phyloP scores from a whole-genome alignment of 2,888 invertebrate species.

The Ceriagrion tenellum region DNA sequence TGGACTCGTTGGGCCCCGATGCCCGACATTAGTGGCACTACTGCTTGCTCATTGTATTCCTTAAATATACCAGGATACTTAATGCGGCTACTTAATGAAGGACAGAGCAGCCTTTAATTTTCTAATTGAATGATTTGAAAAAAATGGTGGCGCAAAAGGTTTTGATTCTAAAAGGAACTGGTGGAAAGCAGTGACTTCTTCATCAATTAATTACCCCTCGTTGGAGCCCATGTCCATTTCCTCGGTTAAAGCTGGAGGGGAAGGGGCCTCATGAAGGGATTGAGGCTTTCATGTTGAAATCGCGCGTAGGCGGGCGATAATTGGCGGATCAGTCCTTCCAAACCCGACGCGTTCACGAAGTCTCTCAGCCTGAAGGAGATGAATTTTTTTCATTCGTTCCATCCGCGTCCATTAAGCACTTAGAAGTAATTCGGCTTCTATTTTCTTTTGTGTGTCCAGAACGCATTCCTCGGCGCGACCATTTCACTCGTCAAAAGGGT shows the following conservation, averaged over 20 bases:
- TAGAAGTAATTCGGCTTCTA: background rate
- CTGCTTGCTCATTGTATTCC: too few relatives aligned
- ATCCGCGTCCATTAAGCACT: slow-evolving; percentile 28
- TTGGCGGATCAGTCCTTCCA: slow-evolving; percentile 8
- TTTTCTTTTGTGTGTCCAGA: background rate
- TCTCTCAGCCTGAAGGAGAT: background rate
- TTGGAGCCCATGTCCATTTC: background rate
- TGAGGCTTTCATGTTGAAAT: background rate
- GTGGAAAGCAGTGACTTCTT: background rate
- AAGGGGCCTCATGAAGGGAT: too few relatives aligned
- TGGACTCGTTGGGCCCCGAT: too few relatives aligned
- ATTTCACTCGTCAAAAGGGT: slow-evolving; percentile 20
- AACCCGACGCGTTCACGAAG: background rate
- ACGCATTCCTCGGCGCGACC: background rate
- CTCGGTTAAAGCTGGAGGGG: background rate
- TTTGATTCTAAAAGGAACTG: background rate
- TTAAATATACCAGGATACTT: too few relatives aligned
- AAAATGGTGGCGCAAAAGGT: background rate
- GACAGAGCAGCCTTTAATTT: too few relatives aligned
- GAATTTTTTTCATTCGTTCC: background rate
- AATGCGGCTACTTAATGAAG: too few relatives aligned
- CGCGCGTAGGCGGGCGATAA: background rate
- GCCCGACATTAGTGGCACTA: too few relatives aligned
- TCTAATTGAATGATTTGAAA: too few relatives aligned
- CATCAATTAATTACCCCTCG: background rate